Conservation (phyloP, 2,113 vertebrate genomes). For the Meleagris gallopavo region DNA sequence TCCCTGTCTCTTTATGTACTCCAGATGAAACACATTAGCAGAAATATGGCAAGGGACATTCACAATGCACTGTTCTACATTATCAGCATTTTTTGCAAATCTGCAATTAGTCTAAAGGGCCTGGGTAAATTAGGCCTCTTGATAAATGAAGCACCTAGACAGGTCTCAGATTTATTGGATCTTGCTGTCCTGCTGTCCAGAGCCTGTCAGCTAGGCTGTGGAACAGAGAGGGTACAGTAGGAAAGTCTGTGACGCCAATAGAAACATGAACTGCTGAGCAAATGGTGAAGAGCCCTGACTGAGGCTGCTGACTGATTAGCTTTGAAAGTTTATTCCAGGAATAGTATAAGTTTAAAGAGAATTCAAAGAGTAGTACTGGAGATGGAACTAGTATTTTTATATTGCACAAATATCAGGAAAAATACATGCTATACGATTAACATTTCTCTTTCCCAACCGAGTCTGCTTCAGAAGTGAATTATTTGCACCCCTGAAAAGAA, state of each 20-base stretch:
- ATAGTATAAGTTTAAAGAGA: conserved; percentile 27
- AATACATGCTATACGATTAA: background rate
- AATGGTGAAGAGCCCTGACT: conserved; percentile 38
- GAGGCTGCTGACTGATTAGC: conserved; percentile 27
- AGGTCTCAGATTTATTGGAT: conserved; percentile 90
- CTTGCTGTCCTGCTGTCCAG: conserved; percentile 82
- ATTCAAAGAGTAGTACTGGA: background rate
- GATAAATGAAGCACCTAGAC: conserved; percentile 97
- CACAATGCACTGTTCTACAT: conserved; percentile 89
- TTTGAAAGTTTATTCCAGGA: conserved; percentile 64
- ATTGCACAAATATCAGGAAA: background rate
- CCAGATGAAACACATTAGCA: conserved; percentile 97
- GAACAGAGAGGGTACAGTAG: conserved; percentile 48
- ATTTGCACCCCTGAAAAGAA: background rate
- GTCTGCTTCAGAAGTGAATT: background rate
- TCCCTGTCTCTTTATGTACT: conserved; percentile 91
- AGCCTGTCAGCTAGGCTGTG: conserved; percentile 70
- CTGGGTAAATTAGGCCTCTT: conserved; percentile 98
- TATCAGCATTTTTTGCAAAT: conserved; percentile 99
- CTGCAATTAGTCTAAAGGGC: conserved; percentile 99
- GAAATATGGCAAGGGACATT: conserved; percentile 96
- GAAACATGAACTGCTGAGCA: conserved; percentile 41
- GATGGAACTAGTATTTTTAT: background rate
- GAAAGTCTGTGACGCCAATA: conserved; percentile 53
- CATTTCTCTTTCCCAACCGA: background rate